Evolutionary conservation across 2,888 invertebrate genomes (phyloP).

Genomic region (Acronicta alni): DNA sequence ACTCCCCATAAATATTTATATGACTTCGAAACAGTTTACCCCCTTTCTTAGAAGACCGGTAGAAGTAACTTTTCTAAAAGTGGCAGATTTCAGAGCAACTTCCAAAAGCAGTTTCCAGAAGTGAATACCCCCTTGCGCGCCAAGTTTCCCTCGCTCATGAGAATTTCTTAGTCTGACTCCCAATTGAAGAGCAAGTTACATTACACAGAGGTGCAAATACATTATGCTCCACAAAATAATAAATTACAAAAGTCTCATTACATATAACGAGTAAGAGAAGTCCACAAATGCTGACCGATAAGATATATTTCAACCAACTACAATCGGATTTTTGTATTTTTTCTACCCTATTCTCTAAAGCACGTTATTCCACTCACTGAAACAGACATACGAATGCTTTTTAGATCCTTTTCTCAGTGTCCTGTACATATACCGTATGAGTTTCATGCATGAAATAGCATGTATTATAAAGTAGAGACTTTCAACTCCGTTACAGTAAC

Average conservation of each 20-base stretch:
- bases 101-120: conserved; percentile 1
- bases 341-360: no score
- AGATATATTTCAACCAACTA: no score
- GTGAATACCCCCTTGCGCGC: conserved; percentile 5
- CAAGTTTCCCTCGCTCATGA: conserved; percentile 14
- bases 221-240: neutral
- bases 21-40: no score
- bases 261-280: neutral
- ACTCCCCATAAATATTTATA: no score
- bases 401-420: no score
- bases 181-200: conserved; percentile 39
- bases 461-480: no score
- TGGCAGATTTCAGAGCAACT: neutral
- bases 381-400: no score
- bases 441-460: no score
- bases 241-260: conserved; percentile 13
- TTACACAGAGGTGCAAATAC: conserved; percentile 28
- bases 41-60: neutral
- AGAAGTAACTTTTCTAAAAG: conserved; percentile 1
- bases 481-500: no score
- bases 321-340: no score
- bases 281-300: neutral
- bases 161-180: conserved; percentile 27
- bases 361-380: no score
- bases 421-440: no score